phyloP scores from a whole-genome alignment of 2,113 vertebrate genomes.

The Panurus biarmicus region DNA sequence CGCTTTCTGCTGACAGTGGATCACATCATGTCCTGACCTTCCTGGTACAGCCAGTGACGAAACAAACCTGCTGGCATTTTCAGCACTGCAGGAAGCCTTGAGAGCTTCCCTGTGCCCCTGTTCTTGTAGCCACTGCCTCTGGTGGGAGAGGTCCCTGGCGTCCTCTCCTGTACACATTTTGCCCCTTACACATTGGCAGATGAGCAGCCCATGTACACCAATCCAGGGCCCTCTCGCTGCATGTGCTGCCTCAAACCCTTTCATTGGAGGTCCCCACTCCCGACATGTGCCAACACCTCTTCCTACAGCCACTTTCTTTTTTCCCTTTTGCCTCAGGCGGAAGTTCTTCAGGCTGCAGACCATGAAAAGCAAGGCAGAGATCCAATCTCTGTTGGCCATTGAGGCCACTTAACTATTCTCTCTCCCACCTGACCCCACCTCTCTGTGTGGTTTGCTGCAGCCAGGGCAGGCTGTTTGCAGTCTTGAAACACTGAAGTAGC shows the following conservation, averaged over 20 bases:
- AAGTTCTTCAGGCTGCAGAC: background rate
- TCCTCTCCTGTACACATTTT: background rate
- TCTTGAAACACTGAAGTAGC: background rate
- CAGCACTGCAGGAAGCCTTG: background rate
- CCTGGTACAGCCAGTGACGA: background rate
- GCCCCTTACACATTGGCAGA: too few relatives aligned
- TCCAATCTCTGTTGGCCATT: background rate
- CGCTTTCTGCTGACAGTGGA: background rate
- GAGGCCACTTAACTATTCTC: background rate
- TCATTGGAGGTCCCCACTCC: background rate
- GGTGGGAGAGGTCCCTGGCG: too few relatives aligned
- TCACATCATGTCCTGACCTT: background rate
- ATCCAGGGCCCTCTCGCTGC: background rate
- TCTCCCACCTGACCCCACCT: background rate
- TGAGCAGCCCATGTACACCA: accelerated
- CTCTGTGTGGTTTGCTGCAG: background rate
- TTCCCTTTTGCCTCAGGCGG: background rate
- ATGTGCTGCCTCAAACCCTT: background rate
- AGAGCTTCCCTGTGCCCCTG: background rate
- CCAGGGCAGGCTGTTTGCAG: background rate
- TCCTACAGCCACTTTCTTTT: background rate
- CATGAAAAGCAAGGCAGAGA: background rate
- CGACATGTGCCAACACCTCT: background rate
- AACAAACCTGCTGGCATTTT: background rate
- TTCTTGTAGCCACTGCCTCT: background rate